Evolutionary conservation across 2,888 invertebrate species (phyloP).

Genomic region (Elysia crispata): DNA sequence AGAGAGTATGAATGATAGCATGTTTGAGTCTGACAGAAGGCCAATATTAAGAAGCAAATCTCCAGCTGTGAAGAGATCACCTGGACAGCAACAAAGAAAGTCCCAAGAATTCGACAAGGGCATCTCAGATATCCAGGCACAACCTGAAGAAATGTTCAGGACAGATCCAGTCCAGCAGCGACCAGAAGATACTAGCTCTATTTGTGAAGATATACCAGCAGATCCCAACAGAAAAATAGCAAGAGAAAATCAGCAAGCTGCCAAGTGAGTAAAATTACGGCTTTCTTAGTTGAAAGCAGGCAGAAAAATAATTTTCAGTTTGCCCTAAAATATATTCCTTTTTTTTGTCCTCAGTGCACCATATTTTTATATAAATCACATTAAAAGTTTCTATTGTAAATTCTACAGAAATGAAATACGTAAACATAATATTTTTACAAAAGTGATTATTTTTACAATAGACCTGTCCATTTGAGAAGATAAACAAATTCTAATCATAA

Average conservation of each 20-base stretch:
- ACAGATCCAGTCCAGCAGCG: conserved; percentile 47
- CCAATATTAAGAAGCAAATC: background rate
- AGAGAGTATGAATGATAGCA: conserved; percentile 24
- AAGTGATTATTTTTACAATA: too few species aligned
- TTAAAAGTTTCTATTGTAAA: too few species aligned
- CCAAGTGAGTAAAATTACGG: conserved; percentile 30
- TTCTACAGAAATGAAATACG: too few species aligned
- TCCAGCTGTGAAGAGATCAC: conserved; percentile 4
- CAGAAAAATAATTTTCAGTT: too few species aligned
- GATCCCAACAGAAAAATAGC: conserved; percentile 56
- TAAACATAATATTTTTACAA: too few species aligned
- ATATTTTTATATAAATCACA: too few species aligned
- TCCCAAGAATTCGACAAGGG: conserved; percentile 30
- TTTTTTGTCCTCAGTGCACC: too few species aligned
- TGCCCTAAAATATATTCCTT: too few species aligned
- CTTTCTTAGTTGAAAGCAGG: background rate
- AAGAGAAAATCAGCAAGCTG: conserved; percentile 10
- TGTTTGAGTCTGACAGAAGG: conserved; percentile 32
- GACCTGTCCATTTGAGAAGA: too few species aligned
- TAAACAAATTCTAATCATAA: too few species aligned
- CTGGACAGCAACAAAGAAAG: conserved; percentile 21
- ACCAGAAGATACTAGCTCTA: conserved; percentile 63
- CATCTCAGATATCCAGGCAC: background rate
- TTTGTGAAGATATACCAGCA: conserved; percentile 66
- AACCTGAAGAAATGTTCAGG: conserved; percentile 12